Conservation (phyloP, 2,888 invertebrate species). For the Embidobia sp. region DNA sequence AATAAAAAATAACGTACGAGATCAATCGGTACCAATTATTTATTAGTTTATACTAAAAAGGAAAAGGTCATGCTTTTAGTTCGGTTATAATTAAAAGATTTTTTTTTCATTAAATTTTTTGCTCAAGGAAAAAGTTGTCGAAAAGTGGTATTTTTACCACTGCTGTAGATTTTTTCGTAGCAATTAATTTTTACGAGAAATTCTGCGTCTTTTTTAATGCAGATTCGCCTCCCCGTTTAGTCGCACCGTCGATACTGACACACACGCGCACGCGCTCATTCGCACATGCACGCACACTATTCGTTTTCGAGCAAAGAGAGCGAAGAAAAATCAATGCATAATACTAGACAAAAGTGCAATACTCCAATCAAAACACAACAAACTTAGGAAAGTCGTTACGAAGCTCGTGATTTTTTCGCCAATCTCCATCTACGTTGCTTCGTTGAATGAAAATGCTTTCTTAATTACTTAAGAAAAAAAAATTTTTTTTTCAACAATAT, state of each 20-base stretch:
- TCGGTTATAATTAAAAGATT: slow-evolving; percentile 24
- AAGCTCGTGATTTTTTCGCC: slow-evolving; percentile 41
- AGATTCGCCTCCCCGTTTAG: slow-evolving; percentile 65
- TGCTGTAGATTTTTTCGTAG: slow-evolving; percentile 51
- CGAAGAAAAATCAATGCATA: slow-evolving; percentile 66
- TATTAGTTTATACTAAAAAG: slow-evolving; percentile 14
- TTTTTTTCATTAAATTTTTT: slow-evolving; percentile 22
- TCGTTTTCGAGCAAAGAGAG: slow-evolving; percentile 61
- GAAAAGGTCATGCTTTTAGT: slow-evolving; percentile 6
- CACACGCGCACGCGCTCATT: slow-evolving; percentile 62
- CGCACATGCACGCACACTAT: slow-evolving; percentile 60
- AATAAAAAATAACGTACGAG: not conserved
- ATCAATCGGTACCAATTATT: slow-evolving; percentile 7
- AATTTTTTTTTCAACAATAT: slow-evolving; percentile 13
- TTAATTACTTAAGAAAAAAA: slow-evolving; percentile 41
- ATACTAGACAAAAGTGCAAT: slow-evolving; percentile 65
- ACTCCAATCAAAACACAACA: slow-evolving; percentile 65
- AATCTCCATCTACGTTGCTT: slow-evolving; percentile 31
- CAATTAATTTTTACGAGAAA: slow-evolving; percentile 66
- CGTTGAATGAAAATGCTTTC: slow-evolving; percentile 40
- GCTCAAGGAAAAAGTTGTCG: slow-evolving; percentile 30
- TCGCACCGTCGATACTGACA: slow-evolving; percentile 62
- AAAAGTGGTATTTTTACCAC: slow-evolving; percentile 49
- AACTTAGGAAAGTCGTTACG: slow-evolving; percentile 63
- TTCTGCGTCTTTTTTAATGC: slow-evolving; percentile 67